Evolutionary conservation across 1,140 invertebrate species (phyloP).

Genomic region (Zaprionus tsacasi): DNA sequence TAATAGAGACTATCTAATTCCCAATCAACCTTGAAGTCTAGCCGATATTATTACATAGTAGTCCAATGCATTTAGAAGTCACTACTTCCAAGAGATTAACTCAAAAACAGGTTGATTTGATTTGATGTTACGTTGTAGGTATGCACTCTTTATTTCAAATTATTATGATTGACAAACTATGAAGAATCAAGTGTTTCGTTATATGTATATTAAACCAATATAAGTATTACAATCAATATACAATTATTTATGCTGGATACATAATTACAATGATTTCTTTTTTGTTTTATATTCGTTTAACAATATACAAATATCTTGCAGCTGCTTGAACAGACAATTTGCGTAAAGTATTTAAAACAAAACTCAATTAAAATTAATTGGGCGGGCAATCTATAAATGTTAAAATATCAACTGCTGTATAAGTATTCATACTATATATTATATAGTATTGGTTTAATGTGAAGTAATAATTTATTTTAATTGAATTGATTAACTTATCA

Average conservation of each 20-base stretch:
- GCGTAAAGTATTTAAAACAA: conserved; percentile 28
- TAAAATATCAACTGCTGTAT: conserved; percentile 23
- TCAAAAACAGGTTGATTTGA: conserved; percentile 57
- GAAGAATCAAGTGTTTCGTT: conserved; percentile 53
- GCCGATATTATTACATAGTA: neutral
- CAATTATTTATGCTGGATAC: conserved; percentile 67
- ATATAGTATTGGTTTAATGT: conserved; percentile 23
- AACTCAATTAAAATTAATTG: conserved; percentile 19
- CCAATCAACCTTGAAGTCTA: neutral
- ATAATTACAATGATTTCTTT: conserved; percentile 65
- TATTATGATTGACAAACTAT: conserved; percentile 61
- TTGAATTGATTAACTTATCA: conserved; percentile 64
- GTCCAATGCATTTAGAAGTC: neutral
- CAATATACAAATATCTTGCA: conserved; percentile 49
- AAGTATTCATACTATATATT: conserved; percentile 1
- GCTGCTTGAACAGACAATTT: conserved; percentile 34
- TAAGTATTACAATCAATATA: conserved; percentile 44
- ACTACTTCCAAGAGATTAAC: conserved; percentile 2
- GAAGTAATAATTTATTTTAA: conserved; percentile 49
- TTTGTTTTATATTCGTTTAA: conserved; percentile 25
- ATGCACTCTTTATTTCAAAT: conserved; percentile 59
- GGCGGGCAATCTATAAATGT: conserved; percentile 23
- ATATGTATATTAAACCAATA: conserved; percentile 40
- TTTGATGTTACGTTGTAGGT: conserved; percentile 82
- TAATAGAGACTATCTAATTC: conserved; percentile 4